Conservation (phyloP, 2,888 invertebrate species). For the Andrena trimmerana region DNA sequence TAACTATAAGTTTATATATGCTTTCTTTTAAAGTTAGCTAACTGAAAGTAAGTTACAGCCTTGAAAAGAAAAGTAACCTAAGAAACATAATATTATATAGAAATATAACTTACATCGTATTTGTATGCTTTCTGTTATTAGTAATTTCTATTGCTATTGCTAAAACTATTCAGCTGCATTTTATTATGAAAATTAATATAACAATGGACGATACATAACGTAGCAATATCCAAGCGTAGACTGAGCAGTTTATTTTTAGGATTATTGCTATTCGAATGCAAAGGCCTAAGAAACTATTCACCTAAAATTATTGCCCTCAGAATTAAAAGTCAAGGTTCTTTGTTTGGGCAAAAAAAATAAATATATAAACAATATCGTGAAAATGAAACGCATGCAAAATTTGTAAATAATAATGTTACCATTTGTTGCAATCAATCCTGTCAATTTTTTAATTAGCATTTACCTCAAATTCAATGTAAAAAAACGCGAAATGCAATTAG, state of each 20-base stretch:
- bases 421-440: too few relatives aligned
- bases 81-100: too few relatives aligned
- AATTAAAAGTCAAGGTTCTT: background rate
- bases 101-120: too few relatives aligned
- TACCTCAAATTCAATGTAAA: background rate
- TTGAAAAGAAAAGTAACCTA: too few relatives aligned
- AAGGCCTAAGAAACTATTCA: slow-evolving; percentile 34
- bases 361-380: background rate
- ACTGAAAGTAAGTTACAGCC: too few relatives aligned
- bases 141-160: too few relatives aligned
- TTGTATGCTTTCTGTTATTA: too few relatives aligned
- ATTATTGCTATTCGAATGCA: slow-evolving; percentile 42
- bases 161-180: background rate
- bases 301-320: slow-evolving; percentile 1
- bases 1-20: too few relatives aligned
- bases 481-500: background rate
- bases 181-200: background rate
- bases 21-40: too few relatives aligned
- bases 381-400: background rate
- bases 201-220: background rate
- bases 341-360: background rate
- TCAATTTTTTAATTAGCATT: background rate
- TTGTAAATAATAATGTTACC: background rate
- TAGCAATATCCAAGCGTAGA: slow-evolving; percentile 17
- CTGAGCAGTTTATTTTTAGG: slow-evolving; percentile 46